A percentile compares a stretch with the other conserved stretches of the same genome.
These are phyloP conservation scores for Ectropis grisescens DNA, from an alignment of 1,140 invertebrate species.

Conservation along the genomic window DNA sequence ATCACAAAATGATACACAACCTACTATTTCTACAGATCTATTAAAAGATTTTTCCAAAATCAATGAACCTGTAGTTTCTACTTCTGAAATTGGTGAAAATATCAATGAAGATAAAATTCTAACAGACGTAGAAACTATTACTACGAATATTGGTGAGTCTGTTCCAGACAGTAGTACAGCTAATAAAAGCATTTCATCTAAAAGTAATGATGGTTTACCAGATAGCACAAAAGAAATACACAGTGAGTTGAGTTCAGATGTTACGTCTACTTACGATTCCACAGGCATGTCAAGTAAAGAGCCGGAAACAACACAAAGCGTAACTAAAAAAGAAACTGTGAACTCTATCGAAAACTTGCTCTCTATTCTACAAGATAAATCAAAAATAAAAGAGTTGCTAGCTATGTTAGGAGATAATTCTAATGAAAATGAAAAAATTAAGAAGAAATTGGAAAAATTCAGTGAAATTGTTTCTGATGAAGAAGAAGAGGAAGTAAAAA, in stretches of 20 bases:
- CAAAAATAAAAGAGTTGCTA: conserved; percentile 50
- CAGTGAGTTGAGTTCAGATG: conserved; percentile 28
- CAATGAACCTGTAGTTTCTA: too few species aligned
- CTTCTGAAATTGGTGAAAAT: conserved; percentile 45
- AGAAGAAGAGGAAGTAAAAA: too few species aligned
- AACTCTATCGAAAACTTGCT: conserved; percentile 31
- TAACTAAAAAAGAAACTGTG: conserved; percentile 11
- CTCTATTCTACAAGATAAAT: conserved; percentile 53
- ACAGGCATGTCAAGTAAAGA: conserved; percentile 15
- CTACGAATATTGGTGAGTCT: too few species aligned
- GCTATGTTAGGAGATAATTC: conserved; percentile 32
- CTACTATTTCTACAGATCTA: too few species aligned
- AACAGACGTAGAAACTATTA: conserved; percentile 6
- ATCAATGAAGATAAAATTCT: conserved; percentile 11
- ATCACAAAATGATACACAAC: too few species aligned
- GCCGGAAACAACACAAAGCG: conserved; percentile 6
- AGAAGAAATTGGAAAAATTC: conserved; percentile 48
- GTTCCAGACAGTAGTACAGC: too few species aligned
- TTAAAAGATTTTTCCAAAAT: too few species aligned
- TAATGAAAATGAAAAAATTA: conserved; percentile 49
- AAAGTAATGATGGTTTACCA: conserved; percentile 19
- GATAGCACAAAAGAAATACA: conserved; percentile 36
- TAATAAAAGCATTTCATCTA: too few species aligned
- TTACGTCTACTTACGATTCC: conserved; percentile 32
- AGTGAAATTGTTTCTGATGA: conserved; percentile 55